phyloP scores from a whole-genome alignment of 1,140 invertebrate genomes.

The Ceratosolen fusciceps region DNA sequence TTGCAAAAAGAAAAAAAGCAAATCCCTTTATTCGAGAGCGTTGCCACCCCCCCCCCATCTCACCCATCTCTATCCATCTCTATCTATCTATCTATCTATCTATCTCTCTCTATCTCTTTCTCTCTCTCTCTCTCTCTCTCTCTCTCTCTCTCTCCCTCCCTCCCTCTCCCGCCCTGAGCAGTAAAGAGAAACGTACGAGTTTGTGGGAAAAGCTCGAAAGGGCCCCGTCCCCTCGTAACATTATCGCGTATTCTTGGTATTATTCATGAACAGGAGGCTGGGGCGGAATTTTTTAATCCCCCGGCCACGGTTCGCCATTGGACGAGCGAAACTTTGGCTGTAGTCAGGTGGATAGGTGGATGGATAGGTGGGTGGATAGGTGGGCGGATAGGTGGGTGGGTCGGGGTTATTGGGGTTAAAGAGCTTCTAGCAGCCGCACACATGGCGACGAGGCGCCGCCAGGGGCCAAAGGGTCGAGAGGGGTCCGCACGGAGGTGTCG shows the following conservation, averaged over 20 bases:
- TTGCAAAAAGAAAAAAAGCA: too few relatives aligned
- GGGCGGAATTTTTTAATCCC: constrained; percentile 32
- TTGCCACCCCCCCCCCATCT: too few relatives aligned
- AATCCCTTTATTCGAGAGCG: too few relatives aligned
- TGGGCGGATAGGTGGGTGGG: too few relatives aligned
- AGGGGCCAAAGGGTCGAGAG: constrained; percentile 33
- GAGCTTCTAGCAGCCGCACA: neutral
- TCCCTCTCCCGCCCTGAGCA: neutral
- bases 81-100: neutral
- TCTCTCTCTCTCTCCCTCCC: neutral
- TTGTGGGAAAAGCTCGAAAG: neutral
- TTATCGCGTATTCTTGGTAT: constrained; percentile 11
- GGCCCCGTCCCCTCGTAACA: constrained; percentile 22
- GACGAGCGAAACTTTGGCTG: constrained; percentile 45
- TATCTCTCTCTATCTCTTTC: neutral
- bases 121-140: neutral
- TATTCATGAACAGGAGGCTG: constrained; percentile 11
- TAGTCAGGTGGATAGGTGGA: too few relatives aligned
- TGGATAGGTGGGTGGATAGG: too few relatives aligned
- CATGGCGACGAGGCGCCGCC: constrained; percentile 8
- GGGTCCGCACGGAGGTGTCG: constrained; percentile 42
- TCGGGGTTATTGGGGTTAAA: too few relatives aligned
- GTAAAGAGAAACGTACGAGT: neutral
- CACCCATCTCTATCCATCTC: neutral
- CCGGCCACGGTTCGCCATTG: constrained; percentile 24